These are phyloP conservation scores for Hylia prasina DNA, from an alignment of 2,113 vertebrate species.

Conservation along the genomic window DNA sequence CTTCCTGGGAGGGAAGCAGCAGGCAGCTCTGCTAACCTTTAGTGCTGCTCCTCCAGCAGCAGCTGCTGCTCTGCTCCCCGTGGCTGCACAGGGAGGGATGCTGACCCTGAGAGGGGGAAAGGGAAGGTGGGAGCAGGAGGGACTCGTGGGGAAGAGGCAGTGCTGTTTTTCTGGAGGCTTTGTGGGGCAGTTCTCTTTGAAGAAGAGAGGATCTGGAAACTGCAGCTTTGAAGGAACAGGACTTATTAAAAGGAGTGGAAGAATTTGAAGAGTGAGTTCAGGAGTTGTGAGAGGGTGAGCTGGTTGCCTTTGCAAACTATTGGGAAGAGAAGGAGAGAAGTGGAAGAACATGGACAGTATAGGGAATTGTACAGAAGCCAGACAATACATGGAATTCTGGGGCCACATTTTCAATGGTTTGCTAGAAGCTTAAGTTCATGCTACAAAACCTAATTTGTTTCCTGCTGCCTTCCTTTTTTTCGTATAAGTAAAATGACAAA, in stretches of 20 bases:
- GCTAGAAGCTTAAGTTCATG: neutral
- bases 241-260: neutral
- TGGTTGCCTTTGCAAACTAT: neutral
- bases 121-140: neutral
- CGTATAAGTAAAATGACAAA: neutral
- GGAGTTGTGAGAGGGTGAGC: neutral
- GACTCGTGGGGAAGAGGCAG: neutral
- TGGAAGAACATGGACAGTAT: neutral
- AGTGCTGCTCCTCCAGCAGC: neutral
- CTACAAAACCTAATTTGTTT: neutral
- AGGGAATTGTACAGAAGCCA: neutral
- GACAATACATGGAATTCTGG: neutral
- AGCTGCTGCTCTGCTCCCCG: neutral
- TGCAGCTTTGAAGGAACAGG: neutral
- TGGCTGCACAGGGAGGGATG: neutral
- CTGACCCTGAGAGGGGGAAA: neutral
- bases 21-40: neutral
- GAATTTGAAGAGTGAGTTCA: neutral
- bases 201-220: neutral
- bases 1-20: neutral
- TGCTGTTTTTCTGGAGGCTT: neutral
- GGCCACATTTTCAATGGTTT: neutral
- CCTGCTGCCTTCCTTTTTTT: neutral
- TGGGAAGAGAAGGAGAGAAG: neutral
- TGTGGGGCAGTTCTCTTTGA: neutral